Evolutionary conservation across 2,797 vertebrate genomes (phyloP).

Genomic region (Sardinella longiceps): DNA sequence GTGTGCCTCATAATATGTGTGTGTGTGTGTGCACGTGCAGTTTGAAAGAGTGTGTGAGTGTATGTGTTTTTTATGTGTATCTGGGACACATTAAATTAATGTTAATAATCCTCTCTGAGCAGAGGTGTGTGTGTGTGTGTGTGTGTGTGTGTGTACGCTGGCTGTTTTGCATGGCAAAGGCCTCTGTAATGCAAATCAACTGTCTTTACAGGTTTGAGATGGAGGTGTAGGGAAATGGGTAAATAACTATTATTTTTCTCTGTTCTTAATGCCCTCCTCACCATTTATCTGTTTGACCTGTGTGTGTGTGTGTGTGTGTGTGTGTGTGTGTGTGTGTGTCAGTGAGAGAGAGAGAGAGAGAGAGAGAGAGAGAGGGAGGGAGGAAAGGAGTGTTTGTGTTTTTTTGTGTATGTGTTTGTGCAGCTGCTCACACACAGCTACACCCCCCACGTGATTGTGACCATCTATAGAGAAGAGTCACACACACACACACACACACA

Average conservation of each 20-base stretch:
- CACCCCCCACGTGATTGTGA: background rate
- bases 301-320: conserved; percentile 30
- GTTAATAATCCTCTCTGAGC: background rate
- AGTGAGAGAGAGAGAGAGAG: background rate
- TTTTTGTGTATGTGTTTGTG: conserved; percentile 16
- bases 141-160: background rate
- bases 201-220: conserved; percentile 21
- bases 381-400: background rate
- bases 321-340: background rate
- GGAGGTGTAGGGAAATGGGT: background rate
- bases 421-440: conserved; percentile 14
- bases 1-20: background rate
- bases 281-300: conserved; percentile 50
- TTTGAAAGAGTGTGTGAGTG: background rate
- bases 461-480: background rate
- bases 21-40: background rate
- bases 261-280: conserved; percentile 33
- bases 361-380: background rate
- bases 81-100: background rate
- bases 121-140: background rate
- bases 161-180: conserved; percentile 19
- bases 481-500: conserved; percentile 12
- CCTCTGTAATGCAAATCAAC: conserved; percentile 16
- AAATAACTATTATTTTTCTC: background rate
- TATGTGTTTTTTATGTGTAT: background rate